A percentile compares a stretch with the other conserved stretches of the same genome.
These are phyloP conservation scores for Tetraneura akinire DNA, from an alignment of 1,140 invertebrate genomes.

Conservation along the genomic window DNA sequence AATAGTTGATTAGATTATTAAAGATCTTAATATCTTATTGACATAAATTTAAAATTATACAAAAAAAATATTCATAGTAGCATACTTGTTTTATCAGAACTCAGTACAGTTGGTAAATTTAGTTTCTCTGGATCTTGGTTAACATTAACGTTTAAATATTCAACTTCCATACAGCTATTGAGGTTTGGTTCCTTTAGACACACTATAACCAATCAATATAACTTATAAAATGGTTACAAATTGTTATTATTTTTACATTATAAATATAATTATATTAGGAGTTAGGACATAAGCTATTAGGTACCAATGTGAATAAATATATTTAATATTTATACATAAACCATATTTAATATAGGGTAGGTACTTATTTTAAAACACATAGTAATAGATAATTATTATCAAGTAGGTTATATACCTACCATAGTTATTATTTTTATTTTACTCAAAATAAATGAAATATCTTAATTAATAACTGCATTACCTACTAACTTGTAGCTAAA, in stretches of 20 bases:
- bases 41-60: constrained; percentile 10
- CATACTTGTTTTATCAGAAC: constrained; percentile 7
- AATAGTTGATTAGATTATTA: constrained; percentile 7
- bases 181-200: not conserved
- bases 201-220: not conserved
- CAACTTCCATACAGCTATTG: constrained; percentile 3
- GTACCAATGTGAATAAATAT: constrained; percentile 16
- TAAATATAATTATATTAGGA: constrained; percentile 5
- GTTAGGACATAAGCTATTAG: constrained; percentile 1
- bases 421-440: no score
- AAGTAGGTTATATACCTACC: no score
- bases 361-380: constrained; percentile 5
- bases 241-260: constrained; percentile 5
- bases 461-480: no score
- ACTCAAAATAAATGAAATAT: no score
- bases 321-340: constrained; percentile 11
- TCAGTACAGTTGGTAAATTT: constrained; percentile 2
- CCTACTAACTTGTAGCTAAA: no score
- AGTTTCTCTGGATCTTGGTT: constrained; percentile 12
- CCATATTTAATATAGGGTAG: constrained; percentile 5
- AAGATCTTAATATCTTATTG: constrained; percentile 6
- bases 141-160: constrained; percentile 4
- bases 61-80: not conserved
- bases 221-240: not conserved
- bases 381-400: not conserved